phyloP scores from a whole-genome alignment of 2,797 vertebrate genomes.

The Eutrigla gurnardus region DNA sequence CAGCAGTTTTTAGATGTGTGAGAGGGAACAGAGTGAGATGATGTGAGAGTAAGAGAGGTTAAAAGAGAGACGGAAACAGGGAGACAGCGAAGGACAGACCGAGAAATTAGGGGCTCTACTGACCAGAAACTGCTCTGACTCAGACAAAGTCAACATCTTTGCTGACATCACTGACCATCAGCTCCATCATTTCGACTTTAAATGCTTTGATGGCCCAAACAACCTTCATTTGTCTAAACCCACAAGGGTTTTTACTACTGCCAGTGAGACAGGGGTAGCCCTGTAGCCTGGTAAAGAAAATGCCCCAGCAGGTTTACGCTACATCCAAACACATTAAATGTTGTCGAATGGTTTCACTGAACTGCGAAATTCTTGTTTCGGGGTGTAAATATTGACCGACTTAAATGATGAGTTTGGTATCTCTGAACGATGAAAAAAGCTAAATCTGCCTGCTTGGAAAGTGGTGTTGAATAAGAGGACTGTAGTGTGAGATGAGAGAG shows the following conservation, averaged over 20 bases:
- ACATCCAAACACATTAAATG: constrained; percentile 36
- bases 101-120: constrained; percentile 80
- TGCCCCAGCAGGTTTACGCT: constrained; percentile 20
- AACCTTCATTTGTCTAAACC: constrained; percentile 78
- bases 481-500: constrained; percentile 76
- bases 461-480: constrained; percentile 66
- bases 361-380: constrained; percentile 18
- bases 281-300: constrained; percentile 48
- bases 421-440: constrained; percentile 8
- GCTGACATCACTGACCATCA: constrained; percentile 85
- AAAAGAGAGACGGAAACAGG: constrained; percentile 66
- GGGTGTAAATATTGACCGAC: constrained; percentile 3
- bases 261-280: constrained; percentile 72
- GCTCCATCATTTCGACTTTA: constrained; percentile 75
- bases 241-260: constrained; percentile 70
- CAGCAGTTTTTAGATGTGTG: constrained; percentile 59
- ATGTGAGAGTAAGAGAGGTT: constrained; percentile 72
- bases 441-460: constrained; percentile 21
- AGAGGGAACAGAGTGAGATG: constrained; percentile 54
- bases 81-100: constrained; percentile 67
- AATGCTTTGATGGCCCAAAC: constrained; percentile 76
- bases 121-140: constrained; percentile 82
- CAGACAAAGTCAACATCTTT: constrained; percentile 81
- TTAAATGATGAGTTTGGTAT: constrained; percentile 38
- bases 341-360: constrained; percentile 25